These are phyloP conservation scores for Eurystomus glaucurus DNA, from an alignment of 2,797 vertebrate genomes.

Conservation along the genomic window DNA sequence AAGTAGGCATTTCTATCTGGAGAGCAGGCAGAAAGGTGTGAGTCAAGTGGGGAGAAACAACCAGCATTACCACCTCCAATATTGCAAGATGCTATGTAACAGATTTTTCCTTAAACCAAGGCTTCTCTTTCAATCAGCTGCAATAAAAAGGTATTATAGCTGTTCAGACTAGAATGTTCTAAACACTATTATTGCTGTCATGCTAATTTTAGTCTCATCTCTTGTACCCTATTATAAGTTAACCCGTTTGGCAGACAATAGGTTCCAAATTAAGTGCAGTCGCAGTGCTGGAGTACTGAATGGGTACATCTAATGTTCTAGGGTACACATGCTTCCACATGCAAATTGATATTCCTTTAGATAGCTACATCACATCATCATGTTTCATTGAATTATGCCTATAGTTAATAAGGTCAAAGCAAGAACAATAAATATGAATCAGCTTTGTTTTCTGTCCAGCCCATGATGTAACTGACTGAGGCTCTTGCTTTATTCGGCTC, in stretches of 20 bases:
- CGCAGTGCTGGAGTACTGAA: neutral
- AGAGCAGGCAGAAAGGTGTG: neutral
- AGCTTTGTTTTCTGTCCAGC: neutral
- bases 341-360: neutral
- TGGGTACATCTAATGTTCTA: neutral
- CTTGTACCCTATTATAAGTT: neutral
- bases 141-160: neutral
- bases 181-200: neutral
- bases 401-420: neutral
- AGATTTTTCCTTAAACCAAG: neutral
- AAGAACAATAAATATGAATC: neutral
- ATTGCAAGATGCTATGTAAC: neutral
- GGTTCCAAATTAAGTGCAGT: neutral
- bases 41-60: neutral
- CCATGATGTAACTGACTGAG: rapidly evolving
- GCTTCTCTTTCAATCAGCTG: neutral
- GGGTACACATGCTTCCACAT: neutral
- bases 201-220: neutral
- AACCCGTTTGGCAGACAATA: neutral
- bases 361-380: neutral
- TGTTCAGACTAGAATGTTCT: neutral
- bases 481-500: neutral
- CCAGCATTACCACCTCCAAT: neutral
- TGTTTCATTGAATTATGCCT: neutral
- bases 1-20: neutral